A percentile compares a stretch with the other conserved stretches of the same genome.
Conservation (phyloP, 2,888 invertebrate genomes). For the Hydriomena furcata region DNA sequence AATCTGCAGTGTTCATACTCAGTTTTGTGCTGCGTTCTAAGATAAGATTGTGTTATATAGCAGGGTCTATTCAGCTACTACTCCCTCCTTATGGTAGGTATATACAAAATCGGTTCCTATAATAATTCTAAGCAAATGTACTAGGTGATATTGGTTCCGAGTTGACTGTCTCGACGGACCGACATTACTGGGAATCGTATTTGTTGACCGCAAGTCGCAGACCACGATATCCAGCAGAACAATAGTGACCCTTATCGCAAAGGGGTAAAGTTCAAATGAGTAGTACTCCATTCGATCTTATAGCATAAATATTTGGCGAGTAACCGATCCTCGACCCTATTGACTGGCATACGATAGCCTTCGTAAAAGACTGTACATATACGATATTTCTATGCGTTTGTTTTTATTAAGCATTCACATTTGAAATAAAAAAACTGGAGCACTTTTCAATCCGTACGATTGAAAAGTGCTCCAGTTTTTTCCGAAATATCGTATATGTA, state of each 20-base stretch:
- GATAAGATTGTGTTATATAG: neutral
- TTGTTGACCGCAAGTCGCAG: conserved; percentile 61
- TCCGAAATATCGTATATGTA: too few species aligned
- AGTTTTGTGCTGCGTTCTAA: neutral
- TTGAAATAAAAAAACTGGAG: neutral
- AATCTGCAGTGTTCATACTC: neutral
- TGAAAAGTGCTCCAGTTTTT: too few species aligned
- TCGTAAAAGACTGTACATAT: conserved; percentile 54
- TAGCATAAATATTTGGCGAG: conserved; percentile 69
- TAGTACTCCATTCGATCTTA: conserved; percentile 47
- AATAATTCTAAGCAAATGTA: conserved; percentile 34
- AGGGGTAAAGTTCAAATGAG: conserved; percentile 22
- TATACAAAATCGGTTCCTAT: conserved; percentile 18
- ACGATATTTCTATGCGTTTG: conserved; percentile 42
- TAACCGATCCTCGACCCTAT: conserved; percentile 65
- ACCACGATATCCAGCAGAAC: conserved; percentile 27
- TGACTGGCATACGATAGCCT: conserved; percentile 64
- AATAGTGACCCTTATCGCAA: conserved; percentile 27
- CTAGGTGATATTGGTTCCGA: conserved; percentile 33
- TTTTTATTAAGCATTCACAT: conserved; percentile 14
- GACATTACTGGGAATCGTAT: conserved; percentile 55
- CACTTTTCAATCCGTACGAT: neutral
- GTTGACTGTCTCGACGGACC: conserved; percentile 34
- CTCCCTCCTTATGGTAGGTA: neutral
- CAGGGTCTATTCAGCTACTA: neutral